phyloP scores from a whole-genome alignment of 2,113 vertebrate species.

The Nothobranchius kuhntae region DNA sequence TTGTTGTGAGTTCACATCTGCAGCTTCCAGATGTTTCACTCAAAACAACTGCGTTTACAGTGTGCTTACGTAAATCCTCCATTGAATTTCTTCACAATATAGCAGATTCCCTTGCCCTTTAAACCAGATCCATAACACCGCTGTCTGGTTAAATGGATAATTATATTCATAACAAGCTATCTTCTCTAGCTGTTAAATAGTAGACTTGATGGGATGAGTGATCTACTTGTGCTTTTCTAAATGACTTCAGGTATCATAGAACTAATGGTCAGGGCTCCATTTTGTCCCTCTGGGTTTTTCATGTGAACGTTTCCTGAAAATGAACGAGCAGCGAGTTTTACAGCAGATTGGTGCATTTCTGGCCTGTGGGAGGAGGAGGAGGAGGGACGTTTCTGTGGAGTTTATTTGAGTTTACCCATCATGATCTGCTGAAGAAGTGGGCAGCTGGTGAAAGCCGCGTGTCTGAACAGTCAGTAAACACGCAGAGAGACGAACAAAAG shows the following conservation, averaged over 20 bases:
- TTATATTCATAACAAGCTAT: neutral
- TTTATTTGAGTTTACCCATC: constrained; percentile 18
- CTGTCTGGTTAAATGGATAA: too few relatives aligned
- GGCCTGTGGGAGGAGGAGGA: constrained; percentile 10
- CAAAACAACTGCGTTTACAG: too few relatives aligned
- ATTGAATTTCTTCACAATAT: too few relatives aligned
- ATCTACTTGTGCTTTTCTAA: constrained; percentile 12
- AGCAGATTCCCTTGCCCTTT: too few relatives aligned
- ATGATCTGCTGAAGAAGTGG: constrained; percentile 40
- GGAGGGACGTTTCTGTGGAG: constrained; percentile 19
- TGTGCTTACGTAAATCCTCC: too few relatives aligned
- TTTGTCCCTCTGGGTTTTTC: constrained; percentile 24
- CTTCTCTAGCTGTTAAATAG: neutral
- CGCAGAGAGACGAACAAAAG: constrained; percentile 43
- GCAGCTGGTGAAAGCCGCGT: constrained; percentile 32
- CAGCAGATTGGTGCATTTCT: neutral
- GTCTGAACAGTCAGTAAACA: constrained; percentile 35
- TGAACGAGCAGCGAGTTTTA: neutral
- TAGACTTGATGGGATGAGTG: neutral
- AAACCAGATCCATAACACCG: too few relatives aligned
- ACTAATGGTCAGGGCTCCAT: constrained; percentile 34
- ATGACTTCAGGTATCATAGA: constrained; percentile 26
- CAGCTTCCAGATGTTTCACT: too few relatives aligned
- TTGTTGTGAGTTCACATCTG: too few relatives aligned
- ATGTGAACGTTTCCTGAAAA: neutral